phyloP scores from a whole-genome alignment of 2,888 invertebrate genomes.

The Temnothorax ravouxi region DNA sequence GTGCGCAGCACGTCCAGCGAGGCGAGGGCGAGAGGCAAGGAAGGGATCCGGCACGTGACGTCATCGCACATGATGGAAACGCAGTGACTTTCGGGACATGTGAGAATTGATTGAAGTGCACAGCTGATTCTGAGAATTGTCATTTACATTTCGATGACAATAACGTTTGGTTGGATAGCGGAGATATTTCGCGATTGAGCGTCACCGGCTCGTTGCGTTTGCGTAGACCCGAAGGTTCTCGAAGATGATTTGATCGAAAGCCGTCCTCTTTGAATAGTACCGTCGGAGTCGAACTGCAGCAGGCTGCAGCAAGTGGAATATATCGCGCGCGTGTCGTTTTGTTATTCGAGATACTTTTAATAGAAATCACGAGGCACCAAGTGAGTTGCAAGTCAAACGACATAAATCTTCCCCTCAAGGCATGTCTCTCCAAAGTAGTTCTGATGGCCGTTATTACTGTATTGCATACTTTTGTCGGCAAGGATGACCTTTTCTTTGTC shows the following conservation, averaged over 20 bases:
- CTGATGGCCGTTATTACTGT: neutral
- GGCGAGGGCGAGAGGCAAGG: neutral
- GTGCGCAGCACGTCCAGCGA: slow-evolving; percentile 14
- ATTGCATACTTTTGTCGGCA: slow-evolving; percentile 11
- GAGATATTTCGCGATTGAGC: neutral
- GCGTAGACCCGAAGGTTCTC: too few species aligned
- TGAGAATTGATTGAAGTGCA: neutral
- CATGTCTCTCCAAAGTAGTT: slow-evolving; percentile 35
- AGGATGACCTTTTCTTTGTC: slow-evolving; percentile 39
- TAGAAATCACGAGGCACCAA: slow-evolving; percentile 19
- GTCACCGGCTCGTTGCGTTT: neutral
- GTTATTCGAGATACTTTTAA: neutral
- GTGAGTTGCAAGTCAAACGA: slow-evolving; percentile 33
- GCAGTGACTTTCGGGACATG: too few species aligned
- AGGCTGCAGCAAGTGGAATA: neutral
- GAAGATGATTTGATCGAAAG: neutral
- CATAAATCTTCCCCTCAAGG: neutral
- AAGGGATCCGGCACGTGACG: too few species aligned
- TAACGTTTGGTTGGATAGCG: neutral
- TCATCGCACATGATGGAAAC: too few species aligned
- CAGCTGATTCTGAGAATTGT: slow-evolving; percentile 2
- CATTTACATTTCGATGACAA: neutral
- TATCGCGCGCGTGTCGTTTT: neutral
- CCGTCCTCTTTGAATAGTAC: neutral
- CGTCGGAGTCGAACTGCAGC: neutral